Base-by-base conservation (phyloP, 1,140 invertebrate genomes). In the Caenorhabditis inopinata region DNA sequence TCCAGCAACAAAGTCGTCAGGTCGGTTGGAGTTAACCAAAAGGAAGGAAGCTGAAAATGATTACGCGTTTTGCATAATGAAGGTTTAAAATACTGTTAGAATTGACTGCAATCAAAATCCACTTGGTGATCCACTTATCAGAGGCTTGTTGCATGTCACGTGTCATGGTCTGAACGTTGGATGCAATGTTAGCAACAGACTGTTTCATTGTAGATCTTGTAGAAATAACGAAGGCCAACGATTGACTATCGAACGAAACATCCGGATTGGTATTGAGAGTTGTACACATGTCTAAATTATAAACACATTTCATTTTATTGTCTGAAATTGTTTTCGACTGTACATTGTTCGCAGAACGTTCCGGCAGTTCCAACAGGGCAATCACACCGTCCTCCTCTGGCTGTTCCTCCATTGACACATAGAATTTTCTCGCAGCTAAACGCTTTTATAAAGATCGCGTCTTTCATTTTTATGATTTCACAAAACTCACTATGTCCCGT, bases 261-360 rank as follows among this genome's bases (percentile, higher is more conserved):
- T 68, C 58, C 12, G 79, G 74, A 16, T 74, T 51, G 14, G 32
- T 47, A 46, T 82, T 79, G 3, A 76, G 18, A 7, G 23, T 23
- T 18, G 48, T 79, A 53, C 84, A 85, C 11, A 45, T 18, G 18
- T 78, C 82, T 83, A 46, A 62, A 83, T 82, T 14, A 49, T 51
- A 18, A 53, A 5, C 1, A 21, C 14, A 18, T 16, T n/a, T 9
- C 49, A 29, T 2, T 47, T 27, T 35, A 16, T 5, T 42, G 16
- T 14, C 3, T 27, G 14, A 11, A 14, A 16, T 23, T 9, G 51
- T 18, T 18, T 35, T 2, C 45, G 1, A 18, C 25, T 46, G 6
- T 78, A 85, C 74, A 62, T n/a, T 82, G 49, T 76, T 85, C 83
- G 62, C 84, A 85, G 76, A 84, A 85, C n/a, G 76, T 53, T 49